Evolutionary conservation across 2,888 invertebrate genomes (phyloP).

Genomic region (Pardosa pseudoannulata): DNA sequence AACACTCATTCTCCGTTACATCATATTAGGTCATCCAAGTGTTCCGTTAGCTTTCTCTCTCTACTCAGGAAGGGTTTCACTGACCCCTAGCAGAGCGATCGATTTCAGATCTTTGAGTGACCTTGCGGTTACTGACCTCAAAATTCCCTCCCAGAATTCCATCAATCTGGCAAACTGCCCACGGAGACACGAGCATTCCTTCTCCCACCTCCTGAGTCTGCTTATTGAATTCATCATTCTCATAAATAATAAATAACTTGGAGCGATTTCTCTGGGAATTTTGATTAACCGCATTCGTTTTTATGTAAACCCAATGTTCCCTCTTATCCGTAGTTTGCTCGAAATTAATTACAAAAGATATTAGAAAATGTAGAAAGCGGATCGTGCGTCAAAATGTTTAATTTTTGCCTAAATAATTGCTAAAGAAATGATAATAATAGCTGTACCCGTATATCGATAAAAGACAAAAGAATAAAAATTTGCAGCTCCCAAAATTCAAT

Average conservation of each 20-base stretch:
- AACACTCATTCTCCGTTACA: not conserved
- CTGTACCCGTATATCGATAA: too few relatives aligned
- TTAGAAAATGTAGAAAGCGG: too few relatives aligned
- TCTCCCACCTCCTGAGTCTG: not conserved
- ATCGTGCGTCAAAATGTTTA: too few relatives aligned
- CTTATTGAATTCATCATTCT: not conserved
- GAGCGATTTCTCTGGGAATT: too few relatives aligned
- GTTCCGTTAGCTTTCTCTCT: not conserved
- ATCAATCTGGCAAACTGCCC: not conserved
- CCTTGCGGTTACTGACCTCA: conserved; percentile 6
- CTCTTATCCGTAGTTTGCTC: too few relatives aligned
- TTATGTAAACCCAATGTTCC: too few relatives aligned
- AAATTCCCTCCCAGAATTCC: not conserved
- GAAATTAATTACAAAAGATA: too few relatives aligned
- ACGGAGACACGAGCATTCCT: not conserved
- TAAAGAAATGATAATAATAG: too few relatives aligned
- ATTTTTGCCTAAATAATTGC: too few relatives aligned
- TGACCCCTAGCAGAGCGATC: not conserved
- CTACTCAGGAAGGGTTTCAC: not conserved
- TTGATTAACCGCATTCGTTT: too few relatives aligned
- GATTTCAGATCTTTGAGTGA: not conserved
- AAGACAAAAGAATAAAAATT: too few relatives aligned
- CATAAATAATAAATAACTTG: not conserved
- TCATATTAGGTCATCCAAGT: not conserved
- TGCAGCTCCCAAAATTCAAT: too few relatives aligned